Evolutionary conservation across 2,113 vertebrate genomes (phyloP).

Genomic region (Microtus montanus): DNA sequence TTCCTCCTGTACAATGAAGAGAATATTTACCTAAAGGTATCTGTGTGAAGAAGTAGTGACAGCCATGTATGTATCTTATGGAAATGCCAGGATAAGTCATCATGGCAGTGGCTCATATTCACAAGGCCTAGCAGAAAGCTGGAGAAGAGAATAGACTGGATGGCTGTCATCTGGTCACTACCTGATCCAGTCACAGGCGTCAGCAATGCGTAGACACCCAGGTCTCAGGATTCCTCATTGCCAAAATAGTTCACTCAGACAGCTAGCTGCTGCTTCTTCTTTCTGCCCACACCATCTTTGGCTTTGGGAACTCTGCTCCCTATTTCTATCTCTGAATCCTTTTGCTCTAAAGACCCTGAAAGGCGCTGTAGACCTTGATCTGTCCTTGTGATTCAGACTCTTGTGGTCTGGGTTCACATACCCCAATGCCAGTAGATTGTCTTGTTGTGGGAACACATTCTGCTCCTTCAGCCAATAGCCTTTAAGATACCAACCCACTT

Average conservation of each 20-base stretch:
- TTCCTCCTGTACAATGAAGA: conserved; percentile 19
- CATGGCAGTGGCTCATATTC: background rate
- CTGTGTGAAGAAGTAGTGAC: background rate
- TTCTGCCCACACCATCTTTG: background rate
- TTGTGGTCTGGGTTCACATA: background rate
- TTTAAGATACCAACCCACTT: too few relatives aligned
- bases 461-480: too few relatives aligned
- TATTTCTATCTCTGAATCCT: background rate
- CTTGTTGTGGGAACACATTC: too few relatives aligned
- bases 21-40: background rate
- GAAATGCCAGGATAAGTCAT: background rate
- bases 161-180: background rate
- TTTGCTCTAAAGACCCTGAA: background rate
- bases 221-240: background rate
- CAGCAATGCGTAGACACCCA: background rate
- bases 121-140: background rate
- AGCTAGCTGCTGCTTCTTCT: background rate
- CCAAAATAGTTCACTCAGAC: background rate
- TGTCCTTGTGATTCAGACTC: background rate
- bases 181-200: background rate
- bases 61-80: background rate
- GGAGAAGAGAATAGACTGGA: background rate
- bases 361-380: background rate
- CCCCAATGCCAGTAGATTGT: background rate
- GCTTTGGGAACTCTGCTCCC: background rate